Percentiles rank a stretch among this genome's conserved stretches.
These are phyloP conservation scores for Pararge aegeria DNA, from an alignment of 1,140 invertebrate species.

Conservation along the genomic window DNA sequence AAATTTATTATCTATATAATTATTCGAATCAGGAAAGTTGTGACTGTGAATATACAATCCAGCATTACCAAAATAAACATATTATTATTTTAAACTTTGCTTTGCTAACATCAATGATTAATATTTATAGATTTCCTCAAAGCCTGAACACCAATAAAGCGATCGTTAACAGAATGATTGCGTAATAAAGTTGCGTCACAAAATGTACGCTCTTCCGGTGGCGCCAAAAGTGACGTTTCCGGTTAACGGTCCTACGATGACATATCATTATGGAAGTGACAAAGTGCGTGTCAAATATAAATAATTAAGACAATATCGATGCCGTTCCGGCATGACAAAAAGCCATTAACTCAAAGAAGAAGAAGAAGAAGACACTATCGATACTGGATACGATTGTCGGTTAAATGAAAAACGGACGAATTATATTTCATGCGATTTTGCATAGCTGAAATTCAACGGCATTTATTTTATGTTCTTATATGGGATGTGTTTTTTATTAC, in stretches of 20 bases:
- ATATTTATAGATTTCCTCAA: constrained; percentile 5
- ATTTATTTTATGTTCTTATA: too few relatives aligned
- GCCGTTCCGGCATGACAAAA: too few relatives aligned
- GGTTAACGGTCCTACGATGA: constrained; percentile 11
- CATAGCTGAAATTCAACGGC: too few relatives aligned
- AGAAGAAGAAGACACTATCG: too few relatives aligned
- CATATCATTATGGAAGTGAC: constrained; percentile 3
- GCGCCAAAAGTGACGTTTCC: constrained; percentile 19
- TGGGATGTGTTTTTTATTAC: too few relatives aligned
- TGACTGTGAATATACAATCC: too few relatives aligned
- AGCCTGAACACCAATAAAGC: background rate
- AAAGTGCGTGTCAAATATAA: constrained; percentile 11
- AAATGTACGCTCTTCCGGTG: constrained; percentile 18
- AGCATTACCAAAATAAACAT: background rate
- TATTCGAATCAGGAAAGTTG: too few relatives aligned
- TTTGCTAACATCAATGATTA: background rate
- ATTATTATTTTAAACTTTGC: background rate
- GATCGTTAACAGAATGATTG: background rate
- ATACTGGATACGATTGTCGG: too few relatives aligned
- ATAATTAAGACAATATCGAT: background rate
- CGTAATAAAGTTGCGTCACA: constrained; percentile 14
- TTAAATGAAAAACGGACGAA: too few relatives aligned
- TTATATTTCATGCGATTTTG: too few relatives aligned
- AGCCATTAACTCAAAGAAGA: too few relatives aligned
- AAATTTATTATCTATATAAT: too few relatives aligned